A percentile compares a stretch with the other conserved stretches of the same genome.
Evolutionary conservation across 2,113 vertebrate genomes (phyloP).

Genomic region (Colaptes auratus): DNA sequence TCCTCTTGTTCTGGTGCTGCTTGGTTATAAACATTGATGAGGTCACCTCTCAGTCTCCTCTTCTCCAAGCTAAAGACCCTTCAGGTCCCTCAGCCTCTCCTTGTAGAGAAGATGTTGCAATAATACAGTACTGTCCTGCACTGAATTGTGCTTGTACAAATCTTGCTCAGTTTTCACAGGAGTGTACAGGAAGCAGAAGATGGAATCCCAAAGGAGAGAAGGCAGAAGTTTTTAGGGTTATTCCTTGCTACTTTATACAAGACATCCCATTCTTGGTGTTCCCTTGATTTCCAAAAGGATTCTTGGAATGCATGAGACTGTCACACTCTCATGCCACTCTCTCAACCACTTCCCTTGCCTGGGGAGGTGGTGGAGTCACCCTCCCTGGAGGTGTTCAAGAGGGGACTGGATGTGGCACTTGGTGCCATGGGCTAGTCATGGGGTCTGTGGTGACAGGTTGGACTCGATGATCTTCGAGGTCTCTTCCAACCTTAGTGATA

Average conservation of each 20-base stretch:
- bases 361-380: no score
- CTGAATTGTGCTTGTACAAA: not conserved
- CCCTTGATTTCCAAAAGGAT: not conserved
- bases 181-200: not conserved
- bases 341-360: not conserved
- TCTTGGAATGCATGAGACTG: not conserved
- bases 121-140: not conserved
- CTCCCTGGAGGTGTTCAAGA: no score
- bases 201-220: not conserved
- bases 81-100: no score
- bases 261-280: not conserved
- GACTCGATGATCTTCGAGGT: no score
- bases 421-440: no score
- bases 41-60: no score
- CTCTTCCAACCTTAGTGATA: no score
- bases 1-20: no score
- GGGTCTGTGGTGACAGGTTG: no score
- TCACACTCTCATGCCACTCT: not conserved
- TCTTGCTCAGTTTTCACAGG: not conserved
- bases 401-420: no score
- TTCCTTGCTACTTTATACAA: not conserved
- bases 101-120: not conserved
- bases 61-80: no score
- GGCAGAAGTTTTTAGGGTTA: not conserved
- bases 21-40: no score